Base-by-base conservation (phyloP, 2,113 vertebrate genomes). In the Hippocampus comes region DNA sequence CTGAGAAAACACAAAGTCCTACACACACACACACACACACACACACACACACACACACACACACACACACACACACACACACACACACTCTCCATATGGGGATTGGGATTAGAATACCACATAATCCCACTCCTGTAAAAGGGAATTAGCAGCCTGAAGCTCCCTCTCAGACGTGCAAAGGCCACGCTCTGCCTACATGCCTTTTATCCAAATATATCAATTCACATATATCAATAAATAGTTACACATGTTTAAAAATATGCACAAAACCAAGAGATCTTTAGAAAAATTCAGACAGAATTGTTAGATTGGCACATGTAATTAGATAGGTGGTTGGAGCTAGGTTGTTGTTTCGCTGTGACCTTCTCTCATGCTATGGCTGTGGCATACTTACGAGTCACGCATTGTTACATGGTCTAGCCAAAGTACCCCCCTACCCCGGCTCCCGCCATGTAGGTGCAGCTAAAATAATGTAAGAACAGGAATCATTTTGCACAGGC, bases 81-180 rank as follows among this genome's bases (percentile, higher is more conserved):
- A 14, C 21, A 18, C 42, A 75, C 63, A 63, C 78, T 48, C 68
- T 78, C 88, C 88, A 91, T 89, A 91, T 90, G 88, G 87, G n/a
- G 86, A 86, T 79, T 85, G 84, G 84, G 90, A 92, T 91, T 91
- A 91, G 86, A 91, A 91, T 88, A 89, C 85, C 72, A 66, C 82
- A 78, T 92, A 93, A 93, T 92, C 92, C 89, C 75, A 41, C 66
- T 66, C 72, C 85, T 78, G 85, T 77, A 86, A 87, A 89, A 85
- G 81, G 87, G 90, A 90, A 86, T 92, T 91, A 92, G 83, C 81
- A 78, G 77, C 68, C 75, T 78, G 76, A 34, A 87, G 78, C 87
- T 86, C 82, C 77, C 79, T 82, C 81, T 83, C 71, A 81, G 81
- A 70, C 25, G 41, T 1, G 72, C 75, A 75, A 83, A 82, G 73